These are phyloP conservation scores for Dermochelys coriacea DNA, from an alignment of 2,797 vertebrate species.

Conservation along the genomic window DNA sequence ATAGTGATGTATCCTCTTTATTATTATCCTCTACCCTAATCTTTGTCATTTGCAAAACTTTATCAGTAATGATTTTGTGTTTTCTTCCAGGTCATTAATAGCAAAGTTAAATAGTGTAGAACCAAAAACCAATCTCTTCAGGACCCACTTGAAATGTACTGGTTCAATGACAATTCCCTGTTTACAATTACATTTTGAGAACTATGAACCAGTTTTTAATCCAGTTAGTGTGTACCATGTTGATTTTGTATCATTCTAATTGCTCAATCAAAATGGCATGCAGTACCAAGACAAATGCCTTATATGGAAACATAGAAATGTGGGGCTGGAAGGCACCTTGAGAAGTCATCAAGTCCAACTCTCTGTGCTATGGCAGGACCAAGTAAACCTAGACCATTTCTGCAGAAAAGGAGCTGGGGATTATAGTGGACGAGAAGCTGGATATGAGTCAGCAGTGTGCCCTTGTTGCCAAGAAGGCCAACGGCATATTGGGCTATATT, in stretches of 20 bases:
- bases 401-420: no score
- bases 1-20: no score
- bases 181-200: background rate
- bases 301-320: background rate
- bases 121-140: no score
- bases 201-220: background rate
- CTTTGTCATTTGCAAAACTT: background rate
- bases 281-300: background rate
- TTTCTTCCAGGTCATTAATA: background rate
- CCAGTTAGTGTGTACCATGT: background rate
- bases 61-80: background rate
- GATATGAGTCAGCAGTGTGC: no score
- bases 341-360: background rate
- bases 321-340: background rate
- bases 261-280: background rate
- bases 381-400: background rate
- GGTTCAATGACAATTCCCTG: no score
- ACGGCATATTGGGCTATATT: no score
- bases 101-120: no score
- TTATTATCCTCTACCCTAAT: no score
- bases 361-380: background rate
- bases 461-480: no score
- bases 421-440: no score
- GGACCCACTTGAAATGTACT: no score
- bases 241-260: background rate